phyloP scores from a whole-genome alignment of 2,797 vertebrate species.

The Tarsius wallacei region DNA sequence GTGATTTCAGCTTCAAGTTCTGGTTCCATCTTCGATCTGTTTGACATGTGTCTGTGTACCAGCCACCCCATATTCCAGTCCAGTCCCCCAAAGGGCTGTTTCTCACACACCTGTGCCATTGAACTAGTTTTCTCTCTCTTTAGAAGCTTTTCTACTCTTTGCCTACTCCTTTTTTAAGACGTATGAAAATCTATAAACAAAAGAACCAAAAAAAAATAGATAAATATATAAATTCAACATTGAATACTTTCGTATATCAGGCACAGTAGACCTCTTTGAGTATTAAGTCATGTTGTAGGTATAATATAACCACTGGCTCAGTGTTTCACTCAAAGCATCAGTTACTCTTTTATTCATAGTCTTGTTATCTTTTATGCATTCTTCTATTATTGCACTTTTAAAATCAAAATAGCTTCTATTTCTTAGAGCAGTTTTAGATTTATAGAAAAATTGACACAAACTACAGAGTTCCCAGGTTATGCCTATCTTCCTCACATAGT shows the following conservation, averaged over 20 bases:
- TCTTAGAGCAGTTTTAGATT: background rate
- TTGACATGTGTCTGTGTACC: background rate
- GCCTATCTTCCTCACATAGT: background rate
- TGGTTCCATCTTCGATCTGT: background rate
- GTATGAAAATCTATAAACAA: background rate
- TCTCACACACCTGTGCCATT: background rate
- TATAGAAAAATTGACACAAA: background rate
- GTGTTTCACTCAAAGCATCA: background rate
- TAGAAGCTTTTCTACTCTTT: background rate
- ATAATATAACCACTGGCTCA: background rate
- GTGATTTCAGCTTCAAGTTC: background rate
- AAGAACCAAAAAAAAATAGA: background rate
- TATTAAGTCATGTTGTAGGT: background rate
- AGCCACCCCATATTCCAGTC: fast-evolving
- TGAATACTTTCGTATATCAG: background rate
- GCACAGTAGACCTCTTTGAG: background rate
- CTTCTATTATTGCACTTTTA: background rate
- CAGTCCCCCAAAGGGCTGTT: background rate
- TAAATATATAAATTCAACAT: background rate
- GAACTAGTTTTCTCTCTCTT: background rate
- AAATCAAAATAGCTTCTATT: background rate
- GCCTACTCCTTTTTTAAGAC: background rate
- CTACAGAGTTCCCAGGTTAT: background rate
- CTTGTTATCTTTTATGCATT: background rate
- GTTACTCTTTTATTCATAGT: background rate